Conservation (phyloP, 1,140 invertebrate genomes). For the Heliconius himera region DNA sequence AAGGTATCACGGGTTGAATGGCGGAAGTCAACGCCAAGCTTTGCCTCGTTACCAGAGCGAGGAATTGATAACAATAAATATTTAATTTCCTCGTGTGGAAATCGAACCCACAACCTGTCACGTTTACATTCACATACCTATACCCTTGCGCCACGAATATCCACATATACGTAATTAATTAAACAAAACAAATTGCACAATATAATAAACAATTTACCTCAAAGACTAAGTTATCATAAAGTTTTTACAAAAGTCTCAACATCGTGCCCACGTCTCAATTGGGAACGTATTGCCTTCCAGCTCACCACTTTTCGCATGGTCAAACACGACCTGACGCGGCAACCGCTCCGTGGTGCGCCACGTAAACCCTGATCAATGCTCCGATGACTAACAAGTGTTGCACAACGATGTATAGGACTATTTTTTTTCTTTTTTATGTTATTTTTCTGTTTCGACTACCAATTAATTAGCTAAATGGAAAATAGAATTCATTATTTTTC, state of each 20-base stretch:
- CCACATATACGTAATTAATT: neutral
- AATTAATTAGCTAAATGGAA: neutral
- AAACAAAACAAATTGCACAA: neutral
- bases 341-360: neutral
- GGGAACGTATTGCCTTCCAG: neutral
- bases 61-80: too few species aligned
- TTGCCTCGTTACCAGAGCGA: too few species aligned
- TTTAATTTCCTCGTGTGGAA: too few species aligned
- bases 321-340: neutral
- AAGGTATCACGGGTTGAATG: too few species aligned
- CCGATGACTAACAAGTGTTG: neutral
- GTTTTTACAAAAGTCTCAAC: neutral
- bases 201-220: neutral
- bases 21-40: too few species aligned
- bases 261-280: neutral
- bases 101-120: too few species aligned
- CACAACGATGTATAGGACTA: neutral
- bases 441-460: neutral
- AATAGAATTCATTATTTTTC: too few species aligned
- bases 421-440: too few species aligned
- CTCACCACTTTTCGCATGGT: constrained; percentile 4
- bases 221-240: neutral
- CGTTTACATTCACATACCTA: too few species aligned
- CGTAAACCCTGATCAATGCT: neutral
- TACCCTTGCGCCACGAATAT: too few species aligned